A percentile compares a stretch with the other conserved stretches of the same genome.
Conservation (phyloP, 1,140 invertebrate genomes). For the Pemphigus obesinymphae region DNA sequence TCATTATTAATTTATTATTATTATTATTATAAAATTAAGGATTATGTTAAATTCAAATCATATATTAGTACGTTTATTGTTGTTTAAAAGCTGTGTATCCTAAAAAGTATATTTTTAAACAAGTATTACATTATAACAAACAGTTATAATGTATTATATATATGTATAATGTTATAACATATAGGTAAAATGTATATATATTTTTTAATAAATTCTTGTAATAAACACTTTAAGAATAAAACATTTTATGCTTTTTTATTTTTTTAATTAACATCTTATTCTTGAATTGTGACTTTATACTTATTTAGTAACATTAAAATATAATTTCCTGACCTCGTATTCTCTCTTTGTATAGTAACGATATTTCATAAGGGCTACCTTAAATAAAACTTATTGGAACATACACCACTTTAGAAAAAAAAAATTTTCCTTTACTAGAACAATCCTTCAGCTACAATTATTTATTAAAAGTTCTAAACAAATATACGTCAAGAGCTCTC, state of each 20-base stretch:
- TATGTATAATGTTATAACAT: no score
- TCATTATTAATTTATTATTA: no score
- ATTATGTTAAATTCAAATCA: no score
- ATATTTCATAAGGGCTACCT: not conserved
- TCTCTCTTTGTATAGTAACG: no score
- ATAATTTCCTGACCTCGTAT: not conserved
- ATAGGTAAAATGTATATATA: no score
- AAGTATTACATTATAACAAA: no score
- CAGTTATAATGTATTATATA: no score
- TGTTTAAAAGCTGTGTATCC: no score
- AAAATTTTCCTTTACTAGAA: not conserved
- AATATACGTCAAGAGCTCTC: conserved; percentile 15
- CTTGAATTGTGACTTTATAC: not conserved
- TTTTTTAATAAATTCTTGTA: not conserved
- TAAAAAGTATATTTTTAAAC: no score
- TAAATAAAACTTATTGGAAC: not conserved
- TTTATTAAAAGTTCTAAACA: conserved; percentile 28
- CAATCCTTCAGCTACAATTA: not conserved
- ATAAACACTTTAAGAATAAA: not conserved
- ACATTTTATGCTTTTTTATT: not conserved
- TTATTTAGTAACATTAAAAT: not conserved
- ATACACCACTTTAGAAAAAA: not conserved
- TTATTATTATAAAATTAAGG: no score
- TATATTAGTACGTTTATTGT: no score
- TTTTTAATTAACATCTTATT: not conserved